phyloP scores from a whole-genome alignment of 2,888 invertebrate genomes.

The Hyposoter dolosus region DNA sequence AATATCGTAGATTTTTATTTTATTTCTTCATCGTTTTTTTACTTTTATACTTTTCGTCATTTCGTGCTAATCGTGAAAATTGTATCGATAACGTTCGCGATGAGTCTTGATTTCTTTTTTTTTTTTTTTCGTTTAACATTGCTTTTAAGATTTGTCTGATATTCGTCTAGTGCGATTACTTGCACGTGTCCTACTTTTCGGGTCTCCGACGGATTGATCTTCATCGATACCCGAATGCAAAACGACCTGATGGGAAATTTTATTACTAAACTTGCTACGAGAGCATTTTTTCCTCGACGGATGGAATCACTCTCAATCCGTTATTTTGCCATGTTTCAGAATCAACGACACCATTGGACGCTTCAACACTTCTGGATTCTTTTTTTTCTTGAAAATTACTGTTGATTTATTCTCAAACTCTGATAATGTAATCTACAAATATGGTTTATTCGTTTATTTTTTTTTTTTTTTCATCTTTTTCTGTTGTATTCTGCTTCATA shows the following conservation, averaged over 20 bases:
- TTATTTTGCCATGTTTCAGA: conserved; percentile 44
- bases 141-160: conserved; percentile 63
- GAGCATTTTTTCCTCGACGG: conserved; percentile 49
- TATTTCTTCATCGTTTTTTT: conserved; percentile 27
- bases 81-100: conserved; percentile 62
- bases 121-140: conserved; percentile 52
- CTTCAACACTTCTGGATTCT: conserved; percentile 65
- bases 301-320: not conserved
- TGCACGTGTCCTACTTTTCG: conserved; percentile 59
- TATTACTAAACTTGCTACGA: conserved; percentile 64
- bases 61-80: conserved; percentile 59
- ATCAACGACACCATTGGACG: conserved; percentile 73
- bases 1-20: conserved; percentile 63
- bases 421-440: conserved; percentile 80
- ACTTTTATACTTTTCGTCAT: conserved; percentile 28
- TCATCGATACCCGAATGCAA: conserved; percentile 45
- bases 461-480: conserved; percentile 70
- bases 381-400: conserved; percentile 72
- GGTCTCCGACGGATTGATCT: conserved; percentile 56
- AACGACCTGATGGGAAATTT: conserved; percentile 54
- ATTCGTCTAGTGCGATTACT: conserved; percentile 55
- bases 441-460: conserved; percentile 76
- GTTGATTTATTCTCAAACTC: conserved; percentile 78
- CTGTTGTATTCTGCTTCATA: conserved; percentile 80
- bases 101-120: conserved; percentile 58